Evolutionary conservation across 2,888 invertebrate species (phyloP), one percentile per base, ranked within the genome.

Genomic region (Eudasyphora cyanicolor): DNA sequence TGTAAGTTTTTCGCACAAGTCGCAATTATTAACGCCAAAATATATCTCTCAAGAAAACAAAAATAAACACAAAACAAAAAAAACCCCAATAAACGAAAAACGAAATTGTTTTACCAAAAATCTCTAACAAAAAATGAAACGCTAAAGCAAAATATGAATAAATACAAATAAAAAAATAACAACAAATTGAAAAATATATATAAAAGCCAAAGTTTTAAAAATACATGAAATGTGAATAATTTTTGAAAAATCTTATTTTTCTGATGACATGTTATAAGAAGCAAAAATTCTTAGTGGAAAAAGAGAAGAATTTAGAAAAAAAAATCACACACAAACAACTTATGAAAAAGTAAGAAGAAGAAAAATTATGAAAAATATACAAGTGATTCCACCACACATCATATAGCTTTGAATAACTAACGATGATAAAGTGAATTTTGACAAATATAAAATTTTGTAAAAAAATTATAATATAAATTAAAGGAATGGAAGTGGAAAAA

Each of bases 11-110:
- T 57, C 69, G 74, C 29, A 35, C 54, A 62, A 54, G 80, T 80
- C 78, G 79, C 70, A 76, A 75, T 70, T 21, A 74, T 69, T 17
- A 76, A 76, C 27, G 70, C 24, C 21, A 51, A 74, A 17, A 6
- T 4, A 54, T 29, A 74, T 14, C 17, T 54, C 29, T 86, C 86
- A 88, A 88, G 85, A 87, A 85, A 86, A 60, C 19, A 32, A 29
- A 14, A 32, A 32, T 24, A 19, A 17, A 7, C 21, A 57, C 6
- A 19, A 57, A 57, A 12, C 27, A 57, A 32, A 0, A 24, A 14
- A 62, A 62, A n/a, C n/a, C 3, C n/a, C n/a, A n/a, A n/a, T n/a
- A 21, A 29, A 29, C 29, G 29, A 27, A 51, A 60, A n/a, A 6
- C 5, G 7, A 62, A 32, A 21, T 27, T 60, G 0, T n/a, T 60